These are phyloP conservation scores for Lycorma delicatula DNA, from an alignment of 1,140 invertebrate genomes.

Conservation along the genomic window DNA sequence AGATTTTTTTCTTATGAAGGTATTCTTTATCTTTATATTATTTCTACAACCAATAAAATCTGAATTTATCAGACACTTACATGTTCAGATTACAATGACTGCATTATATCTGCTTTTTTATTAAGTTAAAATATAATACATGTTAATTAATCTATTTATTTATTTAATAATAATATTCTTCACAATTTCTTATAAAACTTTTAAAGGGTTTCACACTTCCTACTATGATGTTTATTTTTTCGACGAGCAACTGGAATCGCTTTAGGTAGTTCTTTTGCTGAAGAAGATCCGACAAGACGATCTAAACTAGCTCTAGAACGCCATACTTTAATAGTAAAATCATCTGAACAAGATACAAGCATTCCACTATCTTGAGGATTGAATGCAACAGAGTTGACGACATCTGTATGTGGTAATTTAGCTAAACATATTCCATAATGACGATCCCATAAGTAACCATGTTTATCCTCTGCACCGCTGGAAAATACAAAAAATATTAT, in stretches of 20 bases:
- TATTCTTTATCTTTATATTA: too few species aligned
- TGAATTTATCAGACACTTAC: too few species aligned
- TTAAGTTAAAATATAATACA: too few species aligned
- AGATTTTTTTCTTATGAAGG: too few species aligned
- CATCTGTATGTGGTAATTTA: conserved; percentile 69
- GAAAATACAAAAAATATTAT: conserved; percentile 34
- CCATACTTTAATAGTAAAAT: conserved; percentile 71
- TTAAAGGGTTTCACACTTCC: too few species aligned
- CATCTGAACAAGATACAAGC: conserved; percentile 81
- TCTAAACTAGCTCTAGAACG: conserved; percentile 40
- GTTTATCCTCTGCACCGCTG: conserved; percentile 80
- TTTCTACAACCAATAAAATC: too few species aligned
- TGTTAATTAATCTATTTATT: too few species aligned
- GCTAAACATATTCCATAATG: conserved; percentile 73
- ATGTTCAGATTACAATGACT: too few species aligned
- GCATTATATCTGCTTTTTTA: too few species aligned
- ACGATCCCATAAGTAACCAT: conserved; percentile 79
- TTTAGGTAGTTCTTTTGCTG: neutral
- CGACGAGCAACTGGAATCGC: conserved; percentile 6
- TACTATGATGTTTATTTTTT: too few species aligned
- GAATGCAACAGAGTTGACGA: conserved; percentile 82
- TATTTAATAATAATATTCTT: too few species aligned
- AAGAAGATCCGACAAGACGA: neutral
- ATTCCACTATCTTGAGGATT: conserved; percentile 75
- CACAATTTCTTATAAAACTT: too few species aligned